Evolutionary conservation across 2,888 invertebrate genomes (phyloP).

Genomic region (Tenthredo amoena): DNA sequence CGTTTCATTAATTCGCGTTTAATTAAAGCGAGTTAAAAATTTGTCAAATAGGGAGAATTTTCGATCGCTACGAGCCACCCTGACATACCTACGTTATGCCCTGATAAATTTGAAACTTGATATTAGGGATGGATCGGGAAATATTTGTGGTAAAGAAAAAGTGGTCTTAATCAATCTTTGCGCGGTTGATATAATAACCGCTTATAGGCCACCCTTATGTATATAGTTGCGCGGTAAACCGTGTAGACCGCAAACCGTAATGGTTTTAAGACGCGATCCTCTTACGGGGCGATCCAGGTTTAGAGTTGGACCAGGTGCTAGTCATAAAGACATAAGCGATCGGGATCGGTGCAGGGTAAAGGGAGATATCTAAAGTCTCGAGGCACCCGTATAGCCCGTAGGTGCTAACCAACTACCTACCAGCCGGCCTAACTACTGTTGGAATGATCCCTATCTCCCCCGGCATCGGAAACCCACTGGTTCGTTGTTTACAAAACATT

Average conservation of each 20-base stretch:
- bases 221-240: not conserved
- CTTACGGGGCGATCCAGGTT: not conserved
- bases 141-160: not conserved
- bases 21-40: no score
- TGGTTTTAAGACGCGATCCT: not conserved
- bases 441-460: slow-evolving; percentile 58
- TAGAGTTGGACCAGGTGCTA: slow-evolving; percentile 63
- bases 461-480: slow-evolving; percentile 66
- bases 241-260: slow-evolving; percentile 14
- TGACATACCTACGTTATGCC: no score
- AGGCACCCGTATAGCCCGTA: slow-evolving; percentile 45
- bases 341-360: slow-evolving; percentile 59
- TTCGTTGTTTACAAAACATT: slow-evolving; percentile 72
- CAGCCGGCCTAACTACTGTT: slow-evolving; percentile 54
- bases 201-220: not conserved
- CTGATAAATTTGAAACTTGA: no score
- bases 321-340: slow-evolving; percentile 62
- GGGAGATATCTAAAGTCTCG: slow-evolving; percentile 44
- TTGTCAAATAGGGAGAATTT: no score
- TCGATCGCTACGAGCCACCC: no score
- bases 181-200: not conserved
- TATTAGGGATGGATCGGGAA: not conserved
- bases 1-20: no score
- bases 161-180: not conserved
- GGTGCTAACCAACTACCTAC: slow-evolving; percentile 51